Base-by-base conservation (phyloP, 2,888 invertebrate genomes). In the Ichneumon xanthorius region DNA sequence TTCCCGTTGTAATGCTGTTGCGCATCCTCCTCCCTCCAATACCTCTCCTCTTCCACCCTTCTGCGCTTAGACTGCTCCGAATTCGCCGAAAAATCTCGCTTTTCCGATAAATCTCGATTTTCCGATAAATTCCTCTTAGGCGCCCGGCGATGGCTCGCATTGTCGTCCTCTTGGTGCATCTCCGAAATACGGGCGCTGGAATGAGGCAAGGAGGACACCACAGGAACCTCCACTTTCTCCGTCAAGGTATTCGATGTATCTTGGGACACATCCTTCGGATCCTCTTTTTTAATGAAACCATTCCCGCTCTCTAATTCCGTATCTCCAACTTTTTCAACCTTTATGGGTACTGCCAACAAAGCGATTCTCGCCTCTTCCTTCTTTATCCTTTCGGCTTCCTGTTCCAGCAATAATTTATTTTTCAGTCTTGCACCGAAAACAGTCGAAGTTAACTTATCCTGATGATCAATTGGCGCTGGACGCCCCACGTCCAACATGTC, bases 341-440 rank as follows among this genome's bases (percentile, higher is more conserved):
- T 63, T 50, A 45, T 4, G 11, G 3, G n/a, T 2, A 70, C 77
- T 53, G 45, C 58, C 63, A 22, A 70, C 11, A 45, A 16, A 6
- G 16, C 9, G 9, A 37, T 65, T 63, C 55, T 68, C 6, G 61
- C 63, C 53, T 83, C 86, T 33, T 85, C 84, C 53, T 86, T 81
- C 14, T 40, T 61, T 40, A 37, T 63, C 63, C 79, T 80, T 75
- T 87, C 89, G 1, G 65, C 71, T 48, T 88, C 85, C 67, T 87
- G 70, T 76, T 87, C 82, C 26, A 84, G 19, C 2, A 88, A 40
- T 50, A 89, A 40, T 82, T 83, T 91, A 75, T 89, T 92, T 26
- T 86, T 87, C 11, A 93, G 85, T 72, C 93, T 89, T 79, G 92
- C 89, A 0, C 92, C 91, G 81, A 91, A 93, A 1, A 93, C 19